Evolutionary conservation across 2,888 invertebrate genomes (phyloP), one percentile per base, ranked within the genome.

Genomic region (Mimachlamys varia): DNA sequence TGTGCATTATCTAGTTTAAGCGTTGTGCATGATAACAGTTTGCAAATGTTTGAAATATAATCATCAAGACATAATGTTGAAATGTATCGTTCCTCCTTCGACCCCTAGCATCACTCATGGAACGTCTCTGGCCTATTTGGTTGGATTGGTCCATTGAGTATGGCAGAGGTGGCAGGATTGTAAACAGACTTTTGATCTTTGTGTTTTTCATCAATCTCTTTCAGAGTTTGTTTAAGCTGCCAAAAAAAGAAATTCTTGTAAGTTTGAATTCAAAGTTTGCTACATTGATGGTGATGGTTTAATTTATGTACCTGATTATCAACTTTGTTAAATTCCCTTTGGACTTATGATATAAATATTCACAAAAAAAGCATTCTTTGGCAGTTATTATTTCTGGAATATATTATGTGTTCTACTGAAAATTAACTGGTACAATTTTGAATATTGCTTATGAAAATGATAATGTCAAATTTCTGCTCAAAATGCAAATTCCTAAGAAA

Each of bases 121-220:
- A 76, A 76, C 33, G 0, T 76, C 76, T 76, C 27, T 33, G 33
- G 12, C 76, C 33, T 76, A 0, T 76, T 15, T 76, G 33, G 76
- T 76, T 76, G 76, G 76, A 76, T 76, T 33, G 1, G 33, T 76
- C 33, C 13, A 76, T 33, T 76, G 33, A 27, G 76, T 33, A 13
- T 33, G 76, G 12, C 33, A 76, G 76, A 33, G 76, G 7, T 76
- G 27, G 27, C 76, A 76, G 76, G 27, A 76, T 76, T 58, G 58
- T 0, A 58, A 58, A 76, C 33, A 76, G 22, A 76, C 76, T 76
- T 76, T 76, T 76, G 76, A 76, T 76, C 76, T 76, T 76, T 76
- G 76, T 76, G 76, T 76, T 76, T 76, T 76, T 76, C 76, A 33
- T 76, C 76, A 76, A 33, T 76, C 76, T 76, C 76, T 76, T 76